These are phyloP conservation scores for Morpho helenor DNA, from an alignment of 2,888 invertebrate genomes.

Conservation along the genomic window DNA sequence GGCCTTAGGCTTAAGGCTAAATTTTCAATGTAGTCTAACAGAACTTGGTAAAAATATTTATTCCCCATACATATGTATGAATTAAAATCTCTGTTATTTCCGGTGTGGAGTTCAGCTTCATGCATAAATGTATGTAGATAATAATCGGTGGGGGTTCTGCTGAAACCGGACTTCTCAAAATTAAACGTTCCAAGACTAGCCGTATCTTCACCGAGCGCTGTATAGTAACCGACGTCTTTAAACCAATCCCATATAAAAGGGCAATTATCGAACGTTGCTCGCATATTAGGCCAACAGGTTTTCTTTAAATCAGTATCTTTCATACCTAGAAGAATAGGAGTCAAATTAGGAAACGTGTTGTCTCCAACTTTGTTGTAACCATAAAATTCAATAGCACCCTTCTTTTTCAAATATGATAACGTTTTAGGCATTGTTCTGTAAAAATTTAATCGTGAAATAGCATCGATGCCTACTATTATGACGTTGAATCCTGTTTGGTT, in stretches of 20 bases:
- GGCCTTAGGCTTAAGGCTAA: conserved; percentile 79
- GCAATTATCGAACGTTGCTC: conserved; percentile 86
- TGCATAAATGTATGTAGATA: conserved; percentile 87
- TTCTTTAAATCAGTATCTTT: conserved; percentile 81
- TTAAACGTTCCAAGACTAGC: conserved; percentile 89
- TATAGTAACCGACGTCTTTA: conserved; percentile 84
- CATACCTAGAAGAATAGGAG: conserved; percentile 88
- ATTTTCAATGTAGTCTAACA: conserved; percentile 85
- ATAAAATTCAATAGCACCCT: conserved; percentile 86
- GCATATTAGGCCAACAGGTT: conserved; percentile 80
- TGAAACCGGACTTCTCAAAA: conserved; percentile 87
- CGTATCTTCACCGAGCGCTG: conserved; percentile 91
- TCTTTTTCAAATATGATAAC: conserved; percentile 76
- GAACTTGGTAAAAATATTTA: conserved; percentile 83
- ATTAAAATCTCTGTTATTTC: conserved; percentile 82
- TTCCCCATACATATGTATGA: conserved; percentile 85
- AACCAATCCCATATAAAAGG: conserved; percentile 92
- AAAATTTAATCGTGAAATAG: conserved; percentile 91
- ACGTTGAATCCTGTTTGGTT: conserved; percentile 79
- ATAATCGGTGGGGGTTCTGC: conserved; percentile 89
- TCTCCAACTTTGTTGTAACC: conserved; percentile 97
- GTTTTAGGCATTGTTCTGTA: conserved; percentile 90
- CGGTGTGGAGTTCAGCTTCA: conserved; percentile 83
- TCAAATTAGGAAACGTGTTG: conserved; percentile 95
- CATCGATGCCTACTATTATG: conserved; percentile 90